Evolutionary conservation across 2,797 vertebrate species (phyloP).

Genomic region (Sylvilagus floridanus): DNA sequence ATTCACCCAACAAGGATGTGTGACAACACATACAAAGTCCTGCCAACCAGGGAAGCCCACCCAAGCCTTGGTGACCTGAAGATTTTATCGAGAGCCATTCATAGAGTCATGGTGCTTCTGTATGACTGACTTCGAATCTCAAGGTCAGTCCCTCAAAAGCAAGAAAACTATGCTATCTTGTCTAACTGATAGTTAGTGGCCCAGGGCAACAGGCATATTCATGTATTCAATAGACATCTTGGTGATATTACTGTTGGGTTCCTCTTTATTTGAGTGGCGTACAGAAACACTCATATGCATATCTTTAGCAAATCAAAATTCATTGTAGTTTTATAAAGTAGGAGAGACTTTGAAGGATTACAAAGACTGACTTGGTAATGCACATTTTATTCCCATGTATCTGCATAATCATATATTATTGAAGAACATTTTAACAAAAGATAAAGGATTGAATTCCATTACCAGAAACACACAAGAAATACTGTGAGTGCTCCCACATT

Average conservation of each 20-base stretch:
- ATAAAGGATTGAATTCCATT: slow-evolving; percentile 77
- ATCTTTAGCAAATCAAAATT: slow-evolving; percentile 58
- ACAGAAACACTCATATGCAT: neutral
- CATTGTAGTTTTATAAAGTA: slow-evolving; percentile 46
- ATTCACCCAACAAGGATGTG: neutral
- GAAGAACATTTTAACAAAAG: slow-evolving; percentile 78
- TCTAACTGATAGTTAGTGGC: neutral
- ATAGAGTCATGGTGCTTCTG: neutral
- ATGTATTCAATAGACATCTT: slow-evolving; percentile 59
- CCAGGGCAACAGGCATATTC: neutral
- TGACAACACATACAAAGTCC: neutral
- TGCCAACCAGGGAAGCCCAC: neutral
- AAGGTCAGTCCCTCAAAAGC: neutral
- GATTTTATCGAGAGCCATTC: neutral
- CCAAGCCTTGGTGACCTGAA: accelerated
- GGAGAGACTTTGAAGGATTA: slow-evolving; percentile 49
- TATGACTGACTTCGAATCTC: neutral
- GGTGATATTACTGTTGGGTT: neutral
- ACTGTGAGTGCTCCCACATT: slow-evolving; percentile 55
- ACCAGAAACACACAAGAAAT: slow-evolving; percentile 71
- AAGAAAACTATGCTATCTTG: neutral
- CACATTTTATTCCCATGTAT: slow-evolving; percentile 63
- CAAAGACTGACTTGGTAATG: slow-evolving; percentile 35
- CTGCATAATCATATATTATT: slow-evolving; percentile 77
- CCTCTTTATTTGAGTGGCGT: slow-evolving; percentile 22